Base-by-base conservation (phyloP, 2,888 invertebrate species). In the Eubasilissa splendida region DNA sequence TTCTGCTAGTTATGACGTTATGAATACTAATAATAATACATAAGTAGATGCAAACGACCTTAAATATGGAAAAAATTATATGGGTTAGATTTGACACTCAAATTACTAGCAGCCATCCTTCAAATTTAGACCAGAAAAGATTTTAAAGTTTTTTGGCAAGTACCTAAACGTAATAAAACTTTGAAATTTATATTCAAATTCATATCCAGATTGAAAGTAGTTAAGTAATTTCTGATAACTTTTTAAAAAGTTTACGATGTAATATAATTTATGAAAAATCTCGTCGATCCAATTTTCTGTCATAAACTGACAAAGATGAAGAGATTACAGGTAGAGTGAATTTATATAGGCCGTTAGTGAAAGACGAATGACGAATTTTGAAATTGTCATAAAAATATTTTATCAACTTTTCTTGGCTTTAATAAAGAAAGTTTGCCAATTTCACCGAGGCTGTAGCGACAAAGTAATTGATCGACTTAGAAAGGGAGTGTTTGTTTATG, bases 391-490 rank as follows among this genome's bases (percentile, higher is more conserved):
- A 68, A 68, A 68, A 68, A 68, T 68, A 68, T 68, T 68, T 68
- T n/a, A n/a, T 50, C 52, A 68, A 68, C 68, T 68, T 68, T 68
- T 68, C 50, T 50, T 8, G 10, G 14, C 42, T 50, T 68, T 68
- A 68, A 68, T 65, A 76, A 42, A 65, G 76, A 76, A 65, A 76
- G 22, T 76, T 76, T 65, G 9, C 33, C 50, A 60, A 75, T 75
- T 75, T 75, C 59, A 59, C 11, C n/a, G 58, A 60, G 8, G 76
- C 65, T 74, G 59, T 59, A 74, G 68, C 77, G 80, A 80, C 58
- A 77, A 71, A 56, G 73, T 77, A 80, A 80, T 80, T 77, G 80
- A 80, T 80, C 80, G 63, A 58, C 66, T 63, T 50, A 9, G 2
- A 14, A 68, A 52, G 50, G 8, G 50, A 42, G 50, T n/a, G 14